phyloP scores from a whole-genome alignment of 2,797 vertebrate species.

The Cossypha dichroa region DNA sequence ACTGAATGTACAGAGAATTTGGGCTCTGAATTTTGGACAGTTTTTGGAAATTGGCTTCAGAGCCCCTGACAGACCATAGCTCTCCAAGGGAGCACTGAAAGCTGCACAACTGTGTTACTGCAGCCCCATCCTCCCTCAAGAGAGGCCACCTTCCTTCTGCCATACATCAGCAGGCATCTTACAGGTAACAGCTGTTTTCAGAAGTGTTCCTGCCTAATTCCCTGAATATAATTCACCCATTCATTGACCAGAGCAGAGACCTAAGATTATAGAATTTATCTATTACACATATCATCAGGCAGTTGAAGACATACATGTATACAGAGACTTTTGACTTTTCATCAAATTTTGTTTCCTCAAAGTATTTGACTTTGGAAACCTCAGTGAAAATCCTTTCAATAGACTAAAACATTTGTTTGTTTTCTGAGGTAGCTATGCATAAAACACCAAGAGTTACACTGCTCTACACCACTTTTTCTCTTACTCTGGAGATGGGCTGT shows the following conservation, averaged over 20 bases:
- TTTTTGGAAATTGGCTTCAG: background rate
- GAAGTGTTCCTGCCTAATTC: background rate
- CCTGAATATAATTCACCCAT: background rate
- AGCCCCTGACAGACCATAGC: background rate
- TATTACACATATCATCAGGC: background rate
- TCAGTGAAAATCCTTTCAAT: background rate
- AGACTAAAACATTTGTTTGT: background rate
- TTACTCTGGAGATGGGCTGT: background rate
- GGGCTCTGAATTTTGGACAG: background rate
- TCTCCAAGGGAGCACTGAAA: background rate
- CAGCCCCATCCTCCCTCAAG: background rate
- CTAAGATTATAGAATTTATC: background rate
- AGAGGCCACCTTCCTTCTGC: background rate
- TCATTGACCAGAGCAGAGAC: background rate
- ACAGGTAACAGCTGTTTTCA: background rate
- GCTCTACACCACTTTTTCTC: background rate
- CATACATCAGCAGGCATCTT: background rate
- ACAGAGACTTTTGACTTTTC: background rate
- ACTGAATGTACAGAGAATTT: background rate
- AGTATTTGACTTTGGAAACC: background rate
- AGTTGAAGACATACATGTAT: background rate
- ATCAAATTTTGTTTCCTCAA: background rate
- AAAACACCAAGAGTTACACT: background rate
- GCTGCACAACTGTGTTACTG: fast-evolving
- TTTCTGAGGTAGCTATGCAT: background rate